Evolutionary conservation across 1,140 invertebrate genomes (phyloP).

Genomic region (Drosophila pseudoobscura): DNA sequence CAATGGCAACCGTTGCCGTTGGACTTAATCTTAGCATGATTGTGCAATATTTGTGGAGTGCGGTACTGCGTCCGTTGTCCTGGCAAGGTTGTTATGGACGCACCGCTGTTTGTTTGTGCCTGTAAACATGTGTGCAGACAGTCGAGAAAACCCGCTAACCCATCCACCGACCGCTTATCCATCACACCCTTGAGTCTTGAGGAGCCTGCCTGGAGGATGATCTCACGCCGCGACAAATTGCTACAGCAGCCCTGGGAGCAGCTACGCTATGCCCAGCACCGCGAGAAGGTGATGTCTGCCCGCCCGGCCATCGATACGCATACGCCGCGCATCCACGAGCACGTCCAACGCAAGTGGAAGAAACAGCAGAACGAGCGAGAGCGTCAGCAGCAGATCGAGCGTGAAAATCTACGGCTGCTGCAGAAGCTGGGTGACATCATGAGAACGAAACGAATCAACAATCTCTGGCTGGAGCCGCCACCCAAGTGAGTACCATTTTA

Average conservation of each 20-base stretch:
- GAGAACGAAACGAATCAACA: constrained; percentile 84
- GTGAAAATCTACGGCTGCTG: constrained; percentile 85
- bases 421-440: constrained; percentile 85
- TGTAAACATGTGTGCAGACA: constrained; percentile 42
- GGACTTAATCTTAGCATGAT: constrained; percentile 78
- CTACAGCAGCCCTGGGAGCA: constrained; percentile 84
- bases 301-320: constrained; percentile 85
- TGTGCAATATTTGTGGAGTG: constrained; percentile 66
- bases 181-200: too few relatives aligned
- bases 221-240: constrained; percentile 84
- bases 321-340: constrained; percentile 83
- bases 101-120: constrained; percentile 67
- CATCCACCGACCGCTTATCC: constrained; percentile 16
- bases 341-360: constrained; percentile 85
- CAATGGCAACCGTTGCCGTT: constrained; percentile 24
- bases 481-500: constrained; percentile 83
- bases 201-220: constrained; percentile 68
- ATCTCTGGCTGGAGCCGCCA: constrained; percentile 84
- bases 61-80: constrained; percentile 60
- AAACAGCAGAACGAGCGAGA: constrained; percentile 85
- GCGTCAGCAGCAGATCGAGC: constrained; percentile 84
- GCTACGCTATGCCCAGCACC: constrained; percentile 83
- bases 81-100: constrained; percentile 80
- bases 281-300: constrained; percentile 84
- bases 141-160: constrained; percentile 8